Percentiles rank a stretch among this genome's conserved stretches.
These are phyloP conservation scores for Dendronephthya gigantea DNA, from an alignment of 64 coral and sea anemone genomes.

Conservation along the genomic window DNA sequence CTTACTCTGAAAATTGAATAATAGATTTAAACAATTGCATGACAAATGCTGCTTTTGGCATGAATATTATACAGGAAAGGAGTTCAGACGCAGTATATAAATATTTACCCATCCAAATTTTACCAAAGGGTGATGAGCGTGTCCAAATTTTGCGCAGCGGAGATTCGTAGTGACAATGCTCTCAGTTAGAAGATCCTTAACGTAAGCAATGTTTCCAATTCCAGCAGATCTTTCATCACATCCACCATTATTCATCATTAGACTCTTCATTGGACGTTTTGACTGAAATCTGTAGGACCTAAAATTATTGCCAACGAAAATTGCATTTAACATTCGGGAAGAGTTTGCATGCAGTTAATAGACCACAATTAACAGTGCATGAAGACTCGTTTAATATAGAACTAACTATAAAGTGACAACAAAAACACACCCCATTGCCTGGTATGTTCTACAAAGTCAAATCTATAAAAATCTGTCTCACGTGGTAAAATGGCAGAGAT, in stretches of 20 bases:
- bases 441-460: too few relatives aligned
- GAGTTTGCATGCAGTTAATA: too few relatives aligned
- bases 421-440: too few relatives aligned
- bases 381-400: too few relatives aligned
- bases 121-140: background rate
- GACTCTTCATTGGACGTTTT: background rate
- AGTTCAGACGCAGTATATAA: too few relatives aligned
- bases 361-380: too few relatives aligned
- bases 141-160: background rate
- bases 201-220: background rate
- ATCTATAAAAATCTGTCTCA: too few relatives aligned
- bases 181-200: background rate
- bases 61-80: too few relatives aligned
- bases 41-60: too few relatives aligned
- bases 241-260: background rate
- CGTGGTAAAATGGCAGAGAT: too few relatives aligned
- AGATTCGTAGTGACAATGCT: background rate
- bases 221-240: background rate
- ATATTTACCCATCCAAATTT: background rate
- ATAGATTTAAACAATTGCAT: too few relatives aligned
- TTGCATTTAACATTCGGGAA: background rate
- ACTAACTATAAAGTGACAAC: too few relatives aligned
- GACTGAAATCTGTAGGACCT: background rate
- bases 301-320: background rate
- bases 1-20: background rate